Evolutionary conservation across 2,797 vertebrate genomes (phyloP), one percentile per base, ranked within the genome.

Genomic region (Erpetoichthys calabaricus): DNA sequence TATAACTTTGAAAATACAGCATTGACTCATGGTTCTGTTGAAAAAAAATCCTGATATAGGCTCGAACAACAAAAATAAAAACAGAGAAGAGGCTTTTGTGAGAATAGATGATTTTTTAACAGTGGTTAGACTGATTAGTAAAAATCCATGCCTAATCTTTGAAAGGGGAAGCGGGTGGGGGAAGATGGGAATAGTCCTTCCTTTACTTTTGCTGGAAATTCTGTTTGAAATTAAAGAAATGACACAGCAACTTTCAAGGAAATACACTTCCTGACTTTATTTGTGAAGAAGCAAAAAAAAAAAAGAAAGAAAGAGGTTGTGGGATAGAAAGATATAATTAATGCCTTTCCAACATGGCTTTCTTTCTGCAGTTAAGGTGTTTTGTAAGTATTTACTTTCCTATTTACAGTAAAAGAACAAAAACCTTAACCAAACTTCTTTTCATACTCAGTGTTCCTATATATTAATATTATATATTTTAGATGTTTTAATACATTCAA

Each of bases 201-300:
- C 78, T 85, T 77, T 73, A 69, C 62, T 58, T 65, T 67, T 63
- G 42, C 53, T 78, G 72, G 72, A 83, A 80, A 75, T 77, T 71
- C 74, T 64, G 72, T 70, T 71, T 73, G 72, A 74, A 57, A 62
- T 83, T 86, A 80, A 91, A 92, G 80, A 80, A 85, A 89, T 86
- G 68, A 89, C 84, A 84, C 73, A 81, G 87, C 85, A 87, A 75
- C 78, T 84, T 91, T 80, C 75, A 69, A 70, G 57, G 67, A 75
- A 75, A 70, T 45, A 55, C 68, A 74, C 74, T 82, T 83, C 81
- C 83, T 70, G 47, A 62, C 53, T 51, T 43, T 56, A 53, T 51
- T 64, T 58, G 50, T 45, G 51, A 47, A 44, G 65, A 63, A 60
- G 6, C 60, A 55, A 47, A 72, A 4, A 55, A 47, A 72, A 4